Evolutionary conservation across 2,888 invertebrate species (phyloP).

Genomic region (Aphodius granarius): DNA sequence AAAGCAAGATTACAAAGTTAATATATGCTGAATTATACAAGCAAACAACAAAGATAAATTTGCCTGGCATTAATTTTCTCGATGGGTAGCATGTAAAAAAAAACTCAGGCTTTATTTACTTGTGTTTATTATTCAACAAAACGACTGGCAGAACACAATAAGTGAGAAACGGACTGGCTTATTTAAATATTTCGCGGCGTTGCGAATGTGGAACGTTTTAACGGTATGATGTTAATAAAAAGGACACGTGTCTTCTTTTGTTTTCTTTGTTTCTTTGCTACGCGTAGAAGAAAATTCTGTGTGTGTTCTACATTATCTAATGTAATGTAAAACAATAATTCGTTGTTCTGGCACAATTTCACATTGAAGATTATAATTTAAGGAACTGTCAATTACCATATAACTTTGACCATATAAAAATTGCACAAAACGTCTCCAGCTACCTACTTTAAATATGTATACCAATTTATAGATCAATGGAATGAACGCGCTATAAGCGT

Average conservation of each 20-base stretch:
- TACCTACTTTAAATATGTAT: no score
- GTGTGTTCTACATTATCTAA: background rate
- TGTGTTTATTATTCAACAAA: constrained; percentile 11
- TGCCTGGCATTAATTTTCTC: constrained; percentile 30
- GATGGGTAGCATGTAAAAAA: background rate
- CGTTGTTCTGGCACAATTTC: no score
- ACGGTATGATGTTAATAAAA: constrained; percentile 10
- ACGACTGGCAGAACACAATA: constrained; percentile 8
- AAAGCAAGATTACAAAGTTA: constrained; percentile 15
- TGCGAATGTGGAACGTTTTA: constrained; percentile 7
- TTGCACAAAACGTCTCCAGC: no score
- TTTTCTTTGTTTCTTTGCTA: background rate
- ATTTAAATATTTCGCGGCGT: constrained; percentile 7
- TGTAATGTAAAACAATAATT: no score
- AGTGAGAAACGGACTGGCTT: constrained; percentile 8
- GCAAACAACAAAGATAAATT: constrained; percentile 30
- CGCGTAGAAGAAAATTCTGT: background rate
- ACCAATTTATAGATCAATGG: no score
- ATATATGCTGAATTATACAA: constrained; percentile 28
- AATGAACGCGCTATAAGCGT: no score
- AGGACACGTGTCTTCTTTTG: constrained; percentile 1
- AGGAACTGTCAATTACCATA: no score
- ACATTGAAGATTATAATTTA: no score
- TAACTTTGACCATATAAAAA: no score
- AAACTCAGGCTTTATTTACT: constrained; percentile 1